Conservation (phyloP, 2,888 invertebrate species). For the Spicauda simplicius region DNA sequence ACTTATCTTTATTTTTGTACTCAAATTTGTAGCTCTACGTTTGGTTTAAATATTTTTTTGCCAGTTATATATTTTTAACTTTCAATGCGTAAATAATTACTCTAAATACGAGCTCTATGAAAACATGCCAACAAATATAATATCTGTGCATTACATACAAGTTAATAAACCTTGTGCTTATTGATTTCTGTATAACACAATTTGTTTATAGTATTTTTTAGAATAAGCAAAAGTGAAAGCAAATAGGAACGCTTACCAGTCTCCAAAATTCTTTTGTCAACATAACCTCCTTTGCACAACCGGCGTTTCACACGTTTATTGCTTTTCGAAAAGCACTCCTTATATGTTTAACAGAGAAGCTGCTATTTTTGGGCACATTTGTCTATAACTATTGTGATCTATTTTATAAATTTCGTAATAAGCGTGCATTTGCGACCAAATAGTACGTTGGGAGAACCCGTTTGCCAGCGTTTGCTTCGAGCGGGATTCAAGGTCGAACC, state of each 20-base stretch:
- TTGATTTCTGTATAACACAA: too few relatives aligned
- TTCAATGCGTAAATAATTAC: too few relatives aligned
- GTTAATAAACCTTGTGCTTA: too few relatives aligned
- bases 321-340: slow-evolving; percentile 1
- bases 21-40: too few relatives aligned
- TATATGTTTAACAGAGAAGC: not conserved
- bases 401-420: not conserved
- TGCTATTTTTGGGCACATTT: not conserved
- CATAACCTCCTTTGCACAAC: slow-evolving; percentile 67
- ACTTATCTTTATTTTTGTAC: too few relatives aligned
- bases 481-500: too few relatives aligned
- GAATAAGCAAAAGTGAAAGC: slow-evolving; percentile 15
- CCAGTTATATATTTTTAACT: too few relatives aligned
- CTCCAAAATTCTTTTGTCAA: slow-evolving; percentile 67
- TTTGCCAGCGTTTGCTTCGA: slow-evolving; percentile 46
- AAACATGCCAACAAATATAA: too few relatives aligned
- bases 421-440: slow-evolving; percentile 14
- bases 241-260: slow-evolving; percentile 55
- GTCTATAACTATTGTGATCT: not conserved
- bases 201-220: not conserved
- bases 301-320: not conserved
- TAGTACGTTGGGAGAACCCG: slow-evolving; percentile 39
- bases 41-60: too few relatives aligned
- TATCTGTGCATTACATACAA: too few relatives aligned
- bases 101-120: too few relatives aligned